Conservation (phyloP, 2,888 invertebrate genomes). For the Scaptomyza flava region DNA sequence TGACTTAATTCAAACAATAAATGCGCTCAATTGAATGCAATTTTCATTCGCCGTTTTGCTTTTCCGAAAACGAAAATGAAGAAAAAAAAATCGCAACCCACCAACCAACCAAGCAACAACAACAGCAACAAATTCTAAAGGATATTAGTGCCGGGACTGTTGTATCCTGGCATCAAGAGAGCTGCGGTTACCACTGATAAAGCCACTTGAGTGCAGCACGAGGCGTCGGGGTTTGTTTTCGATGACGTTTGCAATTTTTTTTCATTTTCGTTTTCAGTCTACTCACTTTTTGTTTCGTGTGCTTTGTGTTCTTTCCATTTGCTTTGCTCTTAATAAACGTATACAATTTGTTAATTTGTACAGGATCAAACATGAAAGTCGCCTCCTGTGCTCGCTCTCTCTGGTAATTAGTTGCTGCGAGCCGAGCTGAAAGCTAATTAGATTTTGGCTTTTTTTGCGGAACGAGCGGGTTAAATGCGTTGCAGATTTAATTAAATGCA, state of each 20-base stretch:
- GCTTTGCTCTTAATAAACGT: constrained; percentile 75
- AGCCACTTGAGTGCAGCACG: constrained; percentile 81
- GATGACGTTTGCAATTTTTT: constrained; percentile 81
- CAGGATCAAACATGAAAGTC: constrained; percentile 75
- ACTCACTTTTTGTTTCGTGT: neutral
- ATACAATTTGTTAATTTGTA: constrained; percentile 81
- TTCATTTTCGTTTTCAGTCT: constrained; percentile 20
- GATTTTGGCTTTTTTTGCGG: constrained; percentile 58
- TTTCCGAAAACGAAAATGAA: constrained; percentile 54
- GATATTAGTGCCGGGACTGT: constrained; percentile 63
- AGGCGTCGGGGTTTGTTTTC: constrained; percentile 53
- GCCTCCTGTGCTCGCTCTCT: constrained; percentile 35
- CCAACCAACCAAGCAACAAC: constrained; percentile 8
- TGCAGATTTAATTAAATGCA: constrained; percentile 70
- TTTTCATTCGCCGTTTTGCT: constrained; percentile 71
- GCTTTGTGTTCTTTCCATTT: constrained; percentile 70
- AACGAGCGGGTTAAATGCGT: constrained; percentile 72
- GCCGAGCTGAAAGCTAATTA: constrained; percentile 68
- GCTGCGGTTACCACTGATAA: constrained; percentile 79
- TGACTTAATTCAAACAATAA: constrained; percentile 84
- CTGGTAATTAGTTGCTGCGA: constrained; percentile 66
- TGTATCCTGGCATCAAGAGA: constrained; percentile 47
- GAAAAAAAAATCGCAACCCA: constrained; percentile 4
- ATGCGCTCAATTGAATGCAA: constrained; percentile 84
- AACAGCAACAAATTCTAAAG: constrained; percentile 58